Evolutionary conservation across 53 echinoderm and acorn worm species (phyloP).

Genomic region (Paracentrotus lividus): DNA sequence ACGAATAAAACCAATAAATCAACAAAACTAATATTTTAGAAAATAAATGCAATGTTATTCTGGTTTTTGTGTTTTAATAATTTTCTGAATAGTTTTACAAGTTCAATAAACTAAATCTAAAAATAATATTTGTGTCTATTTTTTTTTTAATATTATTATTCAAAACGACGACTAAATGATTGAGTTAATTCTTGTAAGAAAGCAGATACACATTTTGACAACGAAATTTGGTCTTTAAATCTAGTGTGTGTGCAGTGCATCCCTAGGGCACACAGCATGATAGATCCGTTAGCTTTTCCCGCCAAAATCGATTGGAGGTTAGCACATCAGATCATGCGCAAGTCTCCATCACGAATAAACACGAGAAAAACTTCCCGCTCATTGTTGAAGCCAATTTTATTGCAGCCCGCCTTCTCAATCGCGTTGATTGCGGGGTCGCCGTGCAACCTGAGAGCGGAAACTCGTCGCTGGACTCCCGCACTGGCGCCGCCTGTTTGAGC

Average conservation of each 20-base stretch:
- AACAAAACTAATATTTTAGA: too few relatives aligned
- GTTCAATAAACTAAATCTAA: too few relatives aligned
- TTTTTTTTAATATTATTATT: too few relatives aligned
- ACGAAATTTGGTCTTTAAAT: not conserved
- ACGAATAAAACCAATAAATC: too few relatives aligned
- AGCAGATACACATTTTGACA: not conserved
- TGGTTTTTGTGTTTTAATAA: too few relatives aligned
- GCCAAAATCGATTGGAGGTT: constrained; percentile 67
- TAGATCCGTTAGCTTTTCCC: constrained; percentile 66
- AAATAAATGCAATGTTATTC: too few relatives aligned
- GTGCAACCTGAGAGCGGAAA: constrained; percentile 63
- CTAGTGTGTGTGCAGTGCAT: not conserved
- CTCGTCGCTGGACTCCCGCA: constrained; percentile 6
- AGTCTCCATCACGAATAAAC: constrained; percentile 60
- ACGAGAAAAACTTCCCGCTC: not conserved
- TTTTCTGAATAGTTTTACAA: too few relatives aligned
- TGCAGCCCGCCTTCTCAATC: not conserved
- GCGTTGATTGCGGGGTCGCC: not conserved
- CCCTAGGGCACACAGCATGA: constrained; percentile 41
- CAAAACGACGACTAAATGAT: too few relatives aligned
- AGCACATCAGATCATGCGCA: constrained; percentile 66
- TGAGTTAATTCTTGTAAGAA: too few relatives aligned
- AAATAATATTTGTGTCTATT: too few relatives aligned
- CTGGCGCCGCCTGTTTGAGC: constrained; percentile 57
- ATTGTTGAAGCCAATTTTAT: not conserved